Evolutionary conservation across 2,113 vertebrate species (phyloP), one percentile per base, ranked within the genome.

Genomic region (Archilochus colubris): DNA sequence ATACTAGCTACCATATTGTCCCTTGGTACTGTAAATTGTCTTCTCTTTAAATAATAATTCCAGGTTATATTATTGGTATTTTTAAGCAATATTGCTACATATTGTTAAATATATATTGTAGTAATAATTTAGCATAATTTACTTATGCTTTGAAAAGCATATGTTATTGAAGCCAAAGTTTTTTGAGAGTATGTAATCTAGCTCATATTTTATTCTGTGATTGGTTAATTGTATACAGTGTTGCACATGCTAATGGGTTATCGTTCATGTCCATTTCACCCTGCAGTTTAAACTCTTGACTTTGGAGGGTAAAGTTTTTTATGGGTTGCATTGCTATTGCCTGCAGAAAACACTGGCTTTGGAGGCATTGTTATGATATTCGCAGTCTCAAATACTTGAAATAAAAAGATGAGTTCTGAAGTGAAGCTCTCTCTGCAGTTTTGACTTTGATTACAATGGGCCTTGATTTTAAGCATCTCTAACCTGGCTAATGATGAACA

Each of bases 231-330:
- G 66, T 82, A 10, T 77, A 82, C 59, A 67, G 72, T 91, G 58
- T 84, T 22, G 82, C 27, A 61, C 44, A 17, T 59, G 43, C 53
- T 75, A 57, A 62, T 73, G 43, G 84, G 59, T 54, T 82, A 51
- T 64, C 86, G 86, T 73, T 64, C 18, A 2, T 53, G 54, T 93
- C 78, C 89, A 69, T 33, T 74, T 93, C 69, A 87, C 62, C 83
- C 82, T 81, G 40, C 82, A 88, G 23, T 87, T 94, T 82, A 76
- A 91, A 90, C 77, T 88, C 21, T 21, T 96, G 84, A 57, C 59
- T 88, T 73, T 7, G 33, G 55, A 88, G 25, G 30, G 11, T 30
- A 24, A 55, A 38, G 14, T 1, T 75, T 78, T 80, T 74, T 10
- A 21, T 70, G 67, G 59, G 3, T 31, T 59, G 17, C 15, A 8